These are phyloP conservation scores for Eupeodes luniger DNA, from an alignment of 2,888 invertebrate species.

Conservation along the genomic window DNA sequence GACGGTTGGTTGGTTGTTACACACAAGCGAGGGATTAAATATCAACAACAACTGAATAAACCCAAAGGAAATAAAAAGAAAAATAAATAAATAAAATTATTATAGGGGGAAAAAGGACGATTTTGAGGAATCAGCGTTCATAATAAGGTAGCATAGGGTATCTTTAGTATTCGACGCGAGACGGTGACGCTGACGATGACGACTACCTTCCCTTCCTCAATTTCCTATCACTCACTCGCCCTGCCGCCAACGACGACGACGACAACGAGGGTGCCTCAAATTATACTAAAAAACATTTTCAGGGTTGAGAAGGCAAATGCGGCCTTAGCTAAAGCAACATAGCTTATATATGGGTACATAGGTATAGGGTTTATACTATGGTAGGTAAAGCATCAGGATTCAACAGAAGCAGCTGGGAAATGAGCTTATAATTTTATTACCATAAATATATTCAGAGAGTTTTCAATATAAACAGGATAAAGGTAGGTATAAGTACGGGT, in stretches of 20 bases:
- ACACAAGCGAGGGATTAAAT: slow-evolving; percentile 42
- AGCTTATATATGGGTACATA: background rate
- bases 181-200: background rate
- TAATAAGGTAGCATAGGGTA: slow-evolving; percentile 13
- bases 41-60: slow-evolving; percentile 35
- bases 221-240: background rate
- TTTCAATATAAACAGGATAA: slow-evolving; percentile 3
- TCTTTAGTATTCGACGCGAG: too few relatives aligned
- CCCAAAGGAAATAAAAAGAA: background rate
- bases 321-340: slow-evolving; percentile 19
- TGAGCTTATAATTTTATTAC: slow-evolving; percentile 75
- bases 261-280: slow-evolving; percentile 55
- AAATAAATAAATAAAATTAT: slow-evolving; percentile 19
- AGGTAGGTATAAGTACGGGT: background rate
- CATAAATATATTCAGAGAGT: slow-evolving; percentile 42
- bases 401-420: slow-evolving; percentile 62
- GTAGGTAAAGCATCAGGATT: slow-evolving; percentile 6
- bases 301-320: slow-evolving; percentile 54
- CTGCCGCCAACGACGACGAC: background rate
- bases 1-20: slow-evolving; percentile 1
- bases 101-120: slow-evolving; percentile 39
- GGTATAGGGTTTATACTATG: background rate
- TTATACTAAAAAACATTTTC: slow-evolving; percentile 63
- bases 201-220: background rate
- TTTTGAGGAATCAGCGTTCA: slow-evolving; percentile 59